A percentile compares a stretch with the other conserved stretches of the same genome.
Evolutionary conservation across 2,888 invertebrate species (phyloP).

Genomic region (Campopleginae sp.): DNA sequence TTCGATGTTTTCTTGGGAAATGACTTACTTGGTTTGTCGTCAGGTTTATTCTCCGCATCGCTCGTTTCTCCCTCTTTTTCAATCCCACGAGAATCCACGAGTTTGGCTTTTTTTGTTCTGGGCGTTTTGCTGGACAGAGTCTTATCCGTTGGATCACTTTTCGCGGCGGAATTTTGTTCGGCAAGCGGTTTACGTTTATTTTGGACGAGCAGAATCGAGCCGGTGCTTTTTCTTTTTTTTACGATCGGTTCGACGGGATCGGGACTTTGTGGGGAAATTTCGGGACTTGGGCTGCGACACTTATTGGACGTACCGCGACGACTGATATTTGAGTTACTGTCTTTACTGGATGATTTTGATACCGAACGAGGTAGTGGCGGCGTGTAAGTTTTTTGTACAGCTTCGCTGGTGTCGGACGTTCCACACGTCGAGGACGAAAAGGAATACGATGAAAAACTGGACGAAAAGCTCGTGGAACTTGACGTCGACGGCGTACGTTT

Average conservation of each 20-base stretch:
- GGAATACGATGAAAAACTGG: neutral
- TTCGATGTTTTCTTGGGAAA: neutral
- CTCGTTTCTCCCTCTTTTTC: neutral
- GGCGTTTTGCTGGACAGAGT: neutral
- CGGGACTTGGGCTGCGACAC: neutral
- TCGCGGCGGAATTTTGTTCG: neutral
- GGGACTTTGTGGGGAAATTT: neutral
- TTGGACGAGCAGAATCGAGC: neutral
- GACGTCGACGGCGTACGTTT: conserved; percentile 37
- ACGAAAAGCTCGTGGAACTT: conserved; percentile 15
- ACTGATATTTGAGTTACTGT: neutral
- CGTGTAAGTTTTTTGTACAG: neutral
- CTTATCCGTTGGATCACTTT: neutral
- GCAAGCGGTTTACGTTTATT: neutral
- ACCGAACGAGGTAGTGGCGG: neutral
- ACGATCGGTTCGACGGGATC: neutral
- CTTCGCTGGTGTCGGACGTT: neutral
- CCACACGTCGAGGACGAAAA: neutral
- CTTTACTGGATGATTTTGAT: neutral
- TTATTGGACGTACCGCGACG: neutral
- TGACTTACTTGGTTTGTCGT: neutral
- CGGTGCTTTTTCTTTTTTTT: neutral
- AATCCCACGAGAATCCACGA: neutral
- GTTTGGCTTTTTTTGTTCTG: neutral
- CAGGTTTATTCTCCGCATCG: neutral